Base-by-base conservation (phyloP, 2,113 vertebrate species). In the Ictalurus furcatus region DNA sequence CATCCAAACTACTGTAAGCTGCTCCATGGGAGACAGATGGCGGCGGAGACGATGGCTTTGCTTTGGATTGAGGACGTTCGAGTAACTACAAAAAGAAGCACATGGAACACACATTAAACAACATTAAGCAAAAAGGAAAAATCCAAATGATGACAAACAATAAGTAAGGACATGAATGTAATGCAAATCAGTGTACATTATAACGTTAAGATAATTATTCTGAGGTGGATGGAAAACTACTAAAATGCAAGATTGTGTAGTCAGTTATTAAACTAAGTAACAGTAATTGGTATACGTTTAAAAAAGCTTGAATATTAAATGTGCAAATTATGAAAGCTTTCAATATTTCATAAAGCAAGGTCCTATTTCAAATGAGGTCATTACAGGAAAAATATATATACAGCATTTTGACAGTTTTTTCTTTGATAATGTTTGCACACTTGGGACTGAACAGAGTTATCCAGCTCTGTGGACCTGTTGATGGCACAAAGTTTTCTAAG, bases 1-100 rank as follows among this genome's bases (percentile, higher is more conserved):
- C 30, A 69, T 87, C 89, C 79, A 84, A 86, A 81, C 84, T 80
- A 54, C 54, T 81, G 54, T 54, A 71, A 48, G 71, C 67, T 28
- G 61, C 67, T 16, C 25, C 6, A 30, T 87, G 81, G 12, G 40
- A 73, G 65, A 73, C n/a, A 61, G 52, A 48, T 73, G 34, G 76
- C 37, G 2, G 80, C 40, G 21, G 67, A 30, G 54, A 73, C 8
- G n/a, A 54, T 54, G 37, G 74, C 82, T 85, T 65, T 63, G 56
- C n/a, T 56, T 85, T 78, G 40, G 54, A 78, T 28, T 1, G 30
- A 71, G 19, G 48, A 21, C 30, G 52, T 88, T 67, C 52, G 3
- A 25, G 17, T 37, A 56, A 84, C 37, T 76, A 30, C 25, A 78
- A n/a, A 65, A 48, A 80, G 40, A 48, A 61, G 37, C 21, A 69